These are phyloP conservation scores for Schizaphis graminum DNA, from an alignment of 2,888 invertebrate genomes.

Conservation along the genomic window DNA sequence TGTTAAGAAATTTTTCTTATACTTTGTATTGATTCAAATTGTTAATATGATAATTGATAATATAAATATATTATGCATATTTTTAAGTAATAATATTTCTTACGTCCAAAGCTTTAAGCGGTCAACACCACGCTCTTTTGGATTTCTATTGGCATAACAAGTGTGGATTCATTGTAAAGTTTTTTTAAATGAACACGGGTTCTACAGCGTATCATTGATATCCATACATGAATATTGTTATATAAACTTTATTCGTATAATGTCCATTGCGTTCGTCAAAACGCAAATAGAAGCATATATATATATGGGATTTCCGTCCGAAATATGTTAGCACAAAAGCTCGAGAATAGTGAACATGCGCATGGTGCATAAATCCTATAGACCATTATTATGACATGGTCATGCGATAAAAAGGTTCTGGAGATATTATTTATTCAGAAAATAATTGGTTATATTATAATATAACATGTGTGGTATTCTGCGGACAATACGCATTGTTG, in stretches of 20 bases:
- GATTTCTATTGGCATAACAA: not conserved
- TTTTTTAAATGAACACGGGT: not conserved
- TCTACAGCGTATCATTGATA: not conserved
- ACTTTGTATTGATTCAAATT: not conserved
- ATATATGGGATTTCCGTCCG: not conserved
- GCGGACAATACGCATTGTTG: constrained; percentile 59
- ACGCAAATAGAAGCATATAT: not conserved
- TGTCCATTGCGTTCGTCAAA: not conserved
- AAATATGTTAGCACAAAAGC: constrained; percentile 35
- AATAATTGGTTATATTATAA: constrained; percentile 54
- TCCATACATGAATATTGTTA: not conserved
- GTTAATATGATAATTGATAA: not conserved
- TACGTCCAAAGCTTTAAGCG: not conserved
- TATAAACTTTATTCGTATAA: not conserved
- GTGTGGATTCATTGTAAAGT: not conserved
- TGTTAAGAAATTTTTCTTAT: not conserved
- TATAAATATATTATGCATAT: not conserved
- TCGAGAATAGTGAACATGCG: constrained; percentile 49
- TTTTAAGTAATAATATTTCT: not conserved
- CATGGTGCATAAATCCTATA: constrained; percentile 34
- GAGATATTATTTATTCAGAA: constrained; percentile 56
- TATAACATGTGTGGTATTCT: constrained; percentile 49
- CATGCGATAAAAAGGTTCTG: constrained; percentile 42
- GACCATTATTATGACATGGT: constrained; percentile 44
- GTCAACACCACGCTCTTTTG: not conserved